Percentiles rank a stretch among this genome's conserved stretches.
These are phyloP conservation scores for Scleropages formosus DNA, from an alignment of 2,797 vertebrate genomes.

Conservation along the genomic window DNA sequence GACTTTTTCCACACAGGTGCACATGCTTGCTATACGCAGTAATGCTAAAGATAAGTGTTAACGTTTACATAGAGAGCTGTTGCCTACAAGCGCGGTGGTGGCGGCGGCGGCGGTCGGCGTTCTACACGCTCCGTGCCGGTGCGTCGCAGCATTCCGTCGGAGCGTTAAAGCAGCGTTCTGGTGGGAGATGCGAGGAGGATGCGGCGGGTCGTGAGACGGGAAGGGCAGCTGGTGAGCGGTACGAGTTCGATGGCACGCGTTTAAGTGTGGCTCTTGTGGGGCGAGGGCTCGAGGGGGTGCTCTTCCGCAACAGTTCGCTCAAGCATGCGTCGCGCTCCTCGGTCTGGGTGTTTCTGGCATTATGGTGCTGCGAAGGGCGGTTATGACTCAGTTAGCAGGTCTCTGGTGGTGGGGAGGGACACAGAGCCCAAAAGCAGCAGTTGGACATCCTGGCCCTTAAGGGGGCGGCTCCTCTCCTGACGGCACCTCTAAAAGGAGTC, in stretches of 20 bases:
- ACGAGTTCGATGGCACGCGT: neutral
- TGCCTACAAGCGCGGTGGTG: conserved; percentile 16
- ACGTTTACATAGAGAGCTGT: neutral
- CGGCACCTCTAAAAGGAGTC: conserved; percentile 69
- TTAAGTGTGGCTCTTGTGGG: neutral
- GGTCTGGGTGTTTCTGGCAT: neutral
- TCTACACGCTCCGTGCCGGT: neutral
- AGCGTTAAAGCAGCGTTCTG: neutral
- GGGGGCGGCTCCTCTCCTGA: conserved; percentile 20
- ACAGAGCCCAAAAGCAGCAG: conserved; percentile 14
- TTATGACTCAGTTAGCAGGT: conserved; percentile 17
- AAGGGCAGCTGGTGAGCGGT: neutral
- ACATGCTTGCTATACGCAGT: conserved; percentile 59
- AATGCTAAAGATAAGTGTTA: conserved; percentile 43
- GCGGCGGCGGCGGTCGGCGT: neutral
- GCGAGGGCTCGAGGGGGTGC: neutral
- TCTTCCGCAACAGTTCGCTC: neutral
- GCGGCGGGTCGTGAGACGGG: neutral
- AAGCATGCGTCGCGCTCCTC: conserved; percentile 7
- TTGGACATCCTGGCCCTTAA: conserved; percentile 30
- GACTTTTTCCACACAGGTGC: conserved; percentile 46
- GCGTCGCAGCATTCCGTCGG: neutral
- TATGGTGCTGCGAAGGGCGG: conserved; percentile 9
- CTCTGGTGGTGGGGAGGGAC: conserved; percentile 12
- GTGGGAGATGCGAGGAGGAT: neutral